phyloP scores from a whole-genome alignment of 2,797 vertebrate species.

The Lerista edwardsae region DNA sequence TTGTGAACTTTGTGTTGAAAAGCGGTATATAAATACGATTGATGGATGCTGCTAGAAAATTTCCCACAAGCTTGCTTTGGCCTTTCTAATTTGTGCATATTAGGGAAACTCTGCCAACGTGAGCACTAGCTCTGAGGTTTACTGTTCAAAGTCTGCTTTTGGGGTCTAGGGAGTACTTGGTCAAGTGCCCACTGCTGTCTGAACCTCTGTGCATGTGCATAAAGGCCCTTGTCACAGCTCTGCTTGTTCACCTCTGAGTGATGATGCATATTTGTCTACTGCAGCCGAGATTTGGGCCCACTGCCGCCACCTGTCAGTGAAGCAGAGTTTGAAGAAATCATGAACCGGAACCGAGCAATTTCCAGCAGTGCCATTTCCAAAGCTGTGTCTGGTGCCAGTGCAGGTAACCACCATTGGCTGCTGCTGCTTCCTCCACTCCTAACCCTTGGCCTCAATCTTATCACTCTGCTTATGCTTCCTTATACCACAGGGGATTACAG shows the following conservation, averaged over 20 bases:
- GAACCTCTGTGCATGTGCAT: too few relatives aligned
- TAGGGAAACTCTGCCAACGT: neutral
- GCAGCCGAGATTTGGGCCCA: constrained; percentile 79
- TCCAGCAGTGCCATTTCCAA: constrained; percentile 96
- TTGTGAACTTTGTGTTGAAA: too few relatives aligned
- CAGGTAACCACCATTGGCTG: constrained; percentile 76
- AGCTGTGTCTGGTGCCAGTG: constrained; percentile 91
- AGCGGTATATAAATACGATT: too few relatives aligned
- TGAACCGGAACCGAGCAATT: constrained; percentile 93
- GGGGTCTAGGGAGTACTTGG: neutral
- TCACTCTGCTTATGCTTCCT: fast-evolving
- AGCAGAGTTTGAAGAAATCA: constrained; percentile 91
- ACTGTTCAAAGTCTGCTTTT: neutral
- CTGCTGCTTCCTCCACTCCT: fast-evolving
- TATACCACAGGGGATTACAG: constrained; percentile 84
- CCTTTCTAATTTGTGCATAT: neutral
- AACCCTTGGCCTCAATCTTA: constrained; percentile 1
- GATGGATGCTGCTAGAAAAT: neutral
- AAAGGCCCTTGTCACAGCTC: neutral
- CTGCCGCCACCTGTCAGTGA: constrained; percentile 75
- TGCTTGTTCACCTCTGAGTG: constrained; percentile 11
- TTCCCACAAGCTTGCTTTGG: neutral
- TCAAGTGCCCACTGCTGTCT: neutral
- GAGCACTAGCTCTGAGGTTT: neutral
- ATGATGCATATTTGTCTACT: constrained; percentile 1